Evolutionary conservation across 2,113 vertebrate genomes (phyloP).

Genomic region (Crotalus horridus): DNA sequence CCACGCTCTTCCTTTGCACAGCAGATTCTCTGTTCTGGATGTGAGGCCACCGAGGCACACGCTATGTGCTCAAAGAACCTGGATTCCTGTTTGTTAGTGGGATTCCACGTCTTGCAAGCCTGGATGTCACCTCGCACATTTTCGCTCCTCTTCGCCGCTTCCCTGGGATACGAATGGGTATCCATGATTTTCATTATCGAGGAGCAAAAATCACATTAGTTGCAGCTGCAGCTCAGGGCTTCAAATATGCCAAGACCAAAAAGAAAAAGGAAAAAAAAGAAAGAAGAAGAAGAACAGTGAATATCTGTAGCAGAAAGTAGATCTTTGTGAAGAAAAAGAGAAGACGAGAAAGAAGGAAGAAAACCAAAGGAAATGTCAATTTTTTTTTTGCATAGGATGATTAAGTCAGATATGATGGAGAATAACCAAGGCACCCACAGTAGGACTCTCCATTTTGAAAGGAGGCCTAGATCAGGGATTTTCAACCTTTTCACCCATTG

Average conservation of each 20-base stretch:
- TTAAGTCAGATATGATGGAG: neutral
- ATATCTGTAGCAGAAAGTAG: neutral
- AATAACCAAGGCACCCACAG: neutral
- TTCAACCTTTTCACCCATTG: no score
- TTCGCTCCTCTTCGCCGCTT: neutral
- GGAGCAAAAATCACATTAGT: neutral
- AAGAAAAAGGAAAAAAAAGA: neutral
- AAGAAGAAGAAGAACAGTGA: neutral
- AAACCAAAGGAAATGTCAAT: no score
- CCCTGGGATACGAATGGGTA: neutral
- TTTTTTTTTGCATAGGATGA: no score
- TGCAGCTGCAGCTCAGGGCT: neutral
- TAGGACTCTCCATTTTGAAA: neutral
- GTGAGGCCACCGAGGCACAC: neutral
- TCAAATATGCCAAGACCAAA: neutral
- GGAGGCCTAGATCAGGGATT: neutral
- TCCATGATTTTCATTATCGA: neutral
- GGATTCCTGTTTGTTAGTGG: neutral
- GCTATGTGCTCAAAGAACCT: neutral
- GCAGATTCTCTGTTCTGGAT: neutral
- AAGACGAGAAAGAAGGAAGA: neutral
- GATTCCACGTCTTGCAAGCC: neutral
- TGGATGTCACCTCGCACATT: neutral
- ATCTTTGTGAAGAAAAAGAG: neutral
- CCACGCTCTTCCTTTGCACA: neutral